These are phyloP conservation scores for Coracias cyanogaster DNA, from an alignment of 2,797 vertebrate genomes.

Conservation along the genomic window DNA sequence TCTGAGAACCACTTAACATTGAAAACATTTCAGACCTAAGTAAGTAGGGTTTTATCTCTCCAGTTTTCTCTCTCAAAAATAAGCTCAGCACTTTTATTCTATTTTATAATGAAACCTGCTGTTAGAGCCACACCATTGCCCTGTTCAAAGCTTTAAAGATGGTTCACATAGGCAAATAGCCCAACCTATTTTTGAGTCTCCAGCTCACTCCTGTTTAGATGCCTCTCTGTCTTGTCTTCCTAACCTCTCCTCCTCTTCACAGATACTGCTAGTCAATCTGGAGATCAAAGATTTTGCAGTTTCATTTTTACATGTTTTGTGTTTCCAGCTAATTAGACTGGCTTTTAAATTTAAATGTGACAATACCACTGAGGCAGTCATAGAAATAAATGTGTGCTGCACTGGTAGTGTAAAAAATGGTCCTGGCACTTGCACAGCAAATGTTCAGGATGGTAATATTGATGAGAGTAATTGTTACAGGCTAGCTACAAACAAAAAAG, in stretches of 20 bases:
- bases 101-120: neutral
- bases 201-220: neutral
- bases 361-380: neutral
- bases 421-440: neutral
- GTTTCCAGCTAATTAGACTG: slow-evolving; percentile 4
- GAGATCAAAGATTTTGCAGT: neutral
- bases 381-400: slow-evolving; percentile 7
- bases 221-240: neutral
- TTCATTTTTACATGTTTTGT: neutral
- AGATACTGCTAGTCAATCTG: neutral
- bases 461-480: neutral
- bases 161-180: neutral
- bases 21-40: neutral
- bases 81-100: neutral
- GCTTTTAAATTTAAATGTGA: neutral
- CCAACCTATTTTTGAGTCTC: neutral
- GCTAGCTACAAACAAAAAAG: neutral
- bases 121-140: neutral
- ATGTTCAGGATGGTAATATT: slow-evolving; percentile 5
- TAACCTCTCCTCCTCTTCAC: neutral
- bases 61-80: neutral
- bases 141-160: neutral
- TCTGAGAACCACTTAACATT: neutral
- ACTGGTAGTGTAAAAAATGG: neutral
- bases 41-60: neutral